Evolutionary conservation across 2,113 vertebrate genomes (phyloP), one percentile per base, ranked within the genome.

Genomic region (Sterrhoptilus dennistouni): DNA sequence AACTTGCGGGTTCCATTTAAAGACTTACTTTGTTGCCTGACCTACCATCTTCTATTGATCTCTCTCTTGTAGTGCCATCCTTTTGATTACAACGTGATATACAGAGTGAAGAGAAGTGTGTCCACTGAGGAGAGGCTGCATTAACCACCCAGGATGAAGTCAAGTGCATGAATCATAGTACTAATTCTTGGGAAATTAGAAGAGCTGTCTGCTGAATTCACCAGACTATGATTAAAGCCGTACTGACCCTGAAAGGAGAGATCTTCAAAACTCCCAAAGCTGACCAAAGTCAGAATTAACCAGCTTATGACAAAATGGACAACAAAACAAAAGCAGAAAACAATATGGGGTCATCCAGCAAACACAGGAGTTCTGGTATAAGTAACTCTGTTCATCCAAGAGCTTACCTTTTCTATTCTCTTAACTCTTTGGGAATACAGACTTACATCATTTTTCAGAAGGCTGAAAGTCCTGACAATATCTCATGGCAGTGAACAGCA

Each of bases 1-100:
- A 97, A 98, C 75, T 92, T 89, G 82, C 19, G 81, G 89, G 91
- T 93, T 97, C 82, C 54, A 53, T 40, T 94, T 69, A 44, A 82
- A 97, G 86, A 70, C 76, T 77, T 95, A 83, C 60, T 87, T 93
- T 83, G 50, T 45, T 80, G 88, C 93, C 71, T 77, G 83, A 33
- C 93, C 44, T 94, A 68, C 56, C 25, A 87, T 72, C 93, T 92
- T 93, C 83, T 93, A 92, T 64, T 50, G 68, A 89, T 90, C 52
- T 70, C 77, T 88, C 90, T 95, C 86, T 64, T 25, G 45, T 69
- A 71, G 54, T 64, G 53, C 44, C 69, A 56, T 40, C 52, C 88
- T 90, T 96, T 74, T 88, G 85, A 97, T 87, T 90, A 91, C 57
- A 96, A 71, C 3, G 12, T 3, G 24, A 86, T 24, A 81, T 1